Conservation (phyloP, 2,888 invertebrate genomes). For the Meliscaeva auricollis region DNA sequence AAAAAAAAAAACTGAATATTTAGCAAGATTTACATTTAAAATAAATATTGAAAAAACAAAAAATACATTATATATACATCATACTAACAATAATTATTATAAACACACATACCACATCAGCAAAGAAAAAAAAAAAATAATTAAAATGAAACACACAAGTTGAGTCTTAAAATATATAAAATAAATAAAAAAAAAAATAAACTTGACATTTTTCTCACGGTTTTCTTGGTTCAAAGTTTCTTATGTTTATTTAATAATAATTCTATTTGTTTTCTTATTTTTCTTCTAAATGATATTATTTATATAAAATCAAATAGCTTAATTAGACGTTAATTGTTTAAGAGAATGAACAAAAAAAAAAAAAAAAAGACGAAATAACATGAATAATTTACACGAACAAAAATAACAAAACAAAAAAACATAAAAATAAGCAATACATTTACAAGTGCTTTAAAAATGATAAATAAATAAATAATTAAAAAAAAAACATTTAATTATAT, state of each 20-base stretch:
- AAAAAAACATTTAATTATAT: conserved; percentile 33
- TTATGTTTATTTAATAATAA: conserved; percentile 14
- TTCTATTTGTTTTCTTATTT: conserved; percentile 35
- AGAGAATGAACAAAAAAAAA: conserved; percentile 31
- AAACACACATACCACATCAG: conserved; percentile 70
- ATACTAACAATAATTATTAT: conserved; percentile 73
- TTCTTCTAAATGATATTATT: conserved; percentile 52
- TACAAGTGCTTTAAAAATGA: conserved; percentile 75
- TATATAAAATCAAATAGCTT: conserved; percentile 68
- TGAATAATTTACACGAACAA: conserved; percentile 64
- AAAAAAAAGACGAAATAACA: conserved; percentile 59
- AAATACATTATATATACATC: conserved; percentile 67
- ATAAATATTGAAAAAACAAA: conserved; percentile 70
- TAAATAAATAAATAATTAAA: conserved; percentile 43
- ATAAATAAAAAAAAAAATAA: conserved; percentile 44
- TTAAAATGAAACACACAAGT: conserved; percentile 46
- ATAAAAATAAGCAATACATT: conserved; percentile 73
- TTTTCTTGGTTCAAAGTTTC: conserved; percentile 68
- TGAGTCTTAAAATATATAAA: conserved; percentile 41
- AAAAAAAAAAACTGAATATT: conserved; percentile 65
- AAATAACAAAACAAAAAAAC: conserved; percentile 30
- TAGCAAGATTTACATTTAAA: conserved; percentile 76
- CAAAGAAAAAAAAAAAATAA: conserved; percentile 45
- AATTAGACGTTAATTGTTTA: conserved; percentile 67
- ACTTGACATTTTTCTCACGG: conserved; percentile 66